These are phyloP conservation scores for Dromaius novaehollandiae DNA, from an alignment of 2,113 vertebrate species.

Conservation along the genomic window DNA sequence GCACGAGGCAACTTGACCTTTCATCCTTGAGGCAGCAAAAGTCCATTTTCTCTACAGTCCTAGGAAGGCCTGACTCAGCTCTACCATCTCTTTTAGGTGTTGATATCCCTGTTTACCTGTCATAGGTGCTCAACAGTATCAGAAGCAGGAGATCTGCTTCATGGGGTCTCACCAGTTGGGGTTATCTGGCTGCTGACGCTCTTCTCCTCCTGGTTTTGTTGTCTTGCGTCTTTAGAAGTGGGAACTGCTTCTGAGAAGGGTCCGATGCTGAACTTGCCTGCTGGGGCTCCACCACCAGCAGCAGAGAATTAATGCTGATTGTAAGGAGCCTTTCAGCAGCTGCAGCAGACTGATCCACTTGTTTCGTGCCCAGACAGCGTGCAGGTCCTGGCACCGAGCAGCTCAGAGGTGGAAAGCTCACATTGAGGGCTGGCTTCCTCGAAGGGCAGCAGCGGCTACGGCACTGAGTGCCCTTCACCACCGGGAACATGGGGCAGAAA, in stretches of 20 bases:
- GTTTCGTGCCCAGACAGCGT: neutral
- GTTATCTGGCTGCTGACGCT: neutral
- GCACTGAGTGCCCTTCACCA: accelerated
- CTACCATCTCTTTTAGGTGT: neutral
- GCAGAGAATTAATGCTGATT: neutral
- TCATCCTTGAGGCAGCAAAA: neutral
- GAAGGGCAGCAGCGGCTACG: accelerated
- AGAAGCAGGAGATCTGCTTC: neutral
- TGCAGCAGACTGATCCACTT: neutral
- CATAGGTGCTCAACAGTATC: neutral
- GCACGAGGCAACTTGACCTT: neutral
- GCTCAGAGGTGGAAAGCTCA: neutral
- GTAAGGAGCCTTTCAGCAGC: neutral
- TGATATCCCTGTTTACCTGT: neutral
- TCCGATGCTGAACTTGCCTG: neutral
- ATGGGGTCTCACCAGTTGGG: neutral
- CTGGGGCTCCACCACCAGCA: neutral
- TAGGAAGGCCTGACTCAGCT: neutral
- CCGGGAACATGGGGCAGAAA: neutral
- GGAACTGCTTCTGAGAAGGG: neutral
- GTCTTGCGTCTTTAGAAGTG: neutral
- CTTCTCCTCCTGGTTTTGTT: neutral
- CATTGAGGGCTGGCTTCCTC: neutral
- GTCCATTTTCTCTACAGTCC: neutral
- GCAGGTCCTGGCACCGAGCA: neutral